Evolutionary conservation across 1,140 invertebrate genomes (phyloP), one percentile per base, ranked within the genome.

Genomic region (Drosophila pseudoananassae): DNA sequence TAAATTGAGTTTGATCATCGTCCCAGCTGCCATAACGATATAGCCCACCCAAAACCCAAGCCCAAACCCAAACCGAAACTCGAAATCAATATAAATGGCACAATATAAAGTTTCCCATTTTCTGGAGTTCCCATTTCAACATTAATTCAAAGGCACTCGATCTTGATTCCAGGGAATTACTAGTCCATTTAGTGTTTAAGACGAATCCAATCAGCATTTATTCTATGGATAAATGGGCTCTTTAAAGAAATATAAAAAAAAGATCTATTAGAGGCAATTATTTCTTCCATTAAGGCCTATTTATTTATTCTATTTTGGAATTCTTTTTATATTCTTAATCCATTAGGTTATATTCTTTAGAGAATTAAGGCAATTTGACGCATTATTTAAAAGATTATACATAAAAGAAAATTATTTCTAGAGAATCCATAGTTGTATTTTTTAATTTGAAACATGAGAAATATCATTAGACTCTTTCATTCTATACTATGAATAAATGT

Each of bases 31-130:
- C 64, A 70, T 71, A 71, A 71, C 65, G 40, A 54, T 65, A 53
- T 49, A 46, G 15, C 12, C 14, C 27, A 33, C 27, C 31, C 14
- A 15, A 52, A 14, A 33, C 31, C 40, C 40, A 17, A 43, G 3
- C 40, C n/a, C n/a, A 33, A 52, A 8, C 47, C 46, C 29, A 2
- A 66, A 33, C 27, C 25, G 43, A 17, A 46, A 57, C 45, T 49
- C 63, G 12, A 69, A 69, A 69, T 69, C 63, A 69, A 69, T 69
- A 69, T 38, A 69, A 69, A 69, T 69, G 50, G 66, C 66, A 55
- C 43, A 27, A 68, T 36, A 68, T 66, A 66, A 66, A 64, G 55
- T 60, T 53, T 29, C 50, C 27, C 40, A 50, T 17, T 54, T n/a
- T n/a, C n/a, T 20, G 50, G 17, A 68, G 40, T 38, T 66, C 8